Conservation (phyloP, 2,888 invertebrate genomes). For the Pteria penguin region DNA sequence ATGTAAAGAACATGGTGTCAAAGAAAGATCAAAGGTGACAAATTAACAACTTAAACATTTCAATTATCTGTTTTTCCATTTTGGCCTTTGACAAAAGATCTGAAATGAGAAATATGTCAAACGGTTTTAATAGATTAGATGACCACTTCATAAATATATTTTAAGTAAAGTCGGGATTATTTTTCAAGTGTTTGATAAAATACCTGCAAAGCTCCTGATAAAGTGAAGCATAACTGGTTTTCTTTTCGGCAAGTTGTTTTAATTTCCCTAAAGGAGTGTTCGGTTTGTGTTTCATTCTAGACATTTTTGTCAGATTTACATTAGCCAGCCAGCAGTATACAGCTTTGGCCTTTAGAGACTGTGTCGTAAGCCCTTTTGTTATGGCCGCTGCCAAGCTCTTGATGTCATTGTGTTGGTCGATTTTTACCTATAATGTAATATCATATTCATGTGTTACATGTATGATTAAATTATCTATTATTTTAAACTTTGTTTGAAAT, state of each 20-base stretch:
- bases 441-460: too few relatives aligned
- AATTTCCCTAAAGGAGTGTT: slow-evolving; percentile 59
- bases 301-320: slow-evolving; percentile 57
- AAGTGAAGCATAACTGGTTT: slow-evolving; percentile 54
- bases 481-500: too few relatives aligned
- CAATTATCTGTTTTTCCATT: too few relatives aligned
- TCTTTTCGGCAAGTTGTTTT: slow-evolving; percentile 60
- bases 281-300: slow-evolving; percentile 52
- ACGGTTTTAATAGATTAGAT: too few relatives aligned
- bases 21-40: too few relatives aligned
- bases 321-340: slow-evolving; percentile 69
- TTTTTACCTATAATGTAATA: slow-evolving; percentile 57
- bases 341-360: slow-evolving; percentile 64
- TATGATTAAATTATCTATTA: too few relatives aligned
- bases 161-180: too few relatives aligned
- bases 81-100: too few relatives aligned
- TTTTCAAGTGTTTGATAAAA: slow-evolving; percentile 17
- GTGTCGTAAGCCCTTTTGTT: slow-evolving; percentile 60
- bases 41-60: too few relatives aligned
- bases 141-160: too few relatives aligned
- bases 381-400: slow-evolving; percentile 65
- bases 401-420: slow-evolving; percentile 62
- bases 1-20: too few relatives aligned
- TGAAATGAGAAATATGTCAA: too few relatives aligned
- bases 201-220: slow-evolving; percentile 69